Evolutionary conservation across 2,113 vertebrate genomes (phyloP).

Genomic region (Spermophilus dauricus): DNA sequence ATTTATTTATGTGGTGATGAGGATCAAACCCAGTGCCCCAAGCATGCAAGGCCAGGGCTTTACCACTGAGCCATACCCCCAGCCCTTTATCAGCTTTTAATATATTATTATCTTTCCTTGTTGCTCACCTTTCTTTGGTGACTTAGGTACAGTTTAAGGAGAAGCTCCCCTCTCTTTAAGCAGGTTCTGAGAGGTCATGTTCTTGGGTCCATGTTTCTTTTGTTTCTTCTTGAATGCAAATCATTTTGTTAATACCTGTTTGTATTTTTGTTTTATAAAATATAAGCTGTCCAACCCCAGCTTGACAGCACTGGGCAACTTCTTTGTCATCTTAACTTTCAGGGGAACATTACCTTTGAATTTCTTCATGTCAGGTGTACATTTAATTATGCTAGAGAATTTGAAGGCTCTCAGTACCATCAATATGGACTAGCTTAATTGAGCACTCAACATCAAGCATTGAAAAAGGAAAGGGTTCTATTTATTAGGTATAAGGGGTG

Average conservation of each 20-base stretch:
- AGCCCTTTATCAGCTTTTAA: not conserved
- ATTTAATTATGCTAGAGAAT: not conserved
- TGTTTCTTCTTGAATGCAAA: not conserved
- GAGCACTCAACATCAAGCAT: not conserved
- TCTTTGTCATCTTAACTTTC: not conserved
- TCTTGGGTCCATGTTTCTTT: not conserved
- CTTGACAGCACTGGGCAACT: not conserved
- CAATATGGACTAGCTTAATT: not conserved
- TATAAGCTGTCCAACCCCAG: not conserved
- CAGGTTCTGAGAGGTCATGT: not conserved
- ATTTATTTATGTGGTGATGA: no score
- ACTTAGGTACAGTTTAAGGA: not conserved
- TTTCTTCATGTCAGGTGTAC: not conserved
- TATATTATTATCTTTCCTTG: not conserved
- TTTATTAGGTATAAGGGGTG: not conserved
- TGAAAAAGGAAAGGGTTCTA: not conserved
- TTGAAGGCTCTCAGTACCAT: not conserved
- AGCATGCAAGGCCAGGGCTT: no score
- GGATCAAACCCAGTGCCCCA: no score
- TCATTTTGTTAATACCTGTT: not conserved
- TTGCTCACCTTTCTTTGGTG: not conserved
- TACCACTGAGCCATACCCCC: no score
- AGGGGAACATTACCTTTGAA: not conserved
- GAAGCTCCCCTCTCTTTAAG: not conserved
- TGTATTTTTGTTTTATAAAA: not conserved